These are phyloP conservation scores for Ochropleura plecta DNA, from an alignment of 2,888 invertebrate species.

Conservation along the genomic window DNA sequence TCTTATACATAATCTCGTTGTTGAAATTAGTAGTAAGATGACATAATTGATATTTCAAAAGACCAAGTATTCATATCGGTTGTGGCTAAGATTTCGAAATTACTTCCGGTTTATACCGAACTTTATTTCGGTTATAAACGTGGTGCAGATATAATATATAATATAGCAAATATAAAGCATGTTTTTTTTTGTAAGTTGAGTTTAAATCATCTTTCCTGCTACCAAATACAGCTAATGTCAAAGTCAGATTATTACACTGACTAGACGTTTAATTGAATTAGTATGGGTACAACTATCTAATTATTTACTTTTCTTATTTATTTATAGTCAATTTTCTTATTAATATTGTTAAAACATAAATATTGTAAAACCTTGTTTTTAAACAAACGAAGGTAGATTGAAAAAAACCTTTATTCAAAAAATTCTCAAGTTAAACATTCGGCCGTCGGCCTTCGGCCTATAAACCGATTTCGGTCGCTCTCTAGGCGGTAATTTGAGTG, in stretches of 20 bases:
- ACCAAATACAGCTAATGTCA: not conserved
- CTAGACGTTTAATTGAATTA: not conserved
- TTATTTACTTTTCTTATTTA: not conserved
- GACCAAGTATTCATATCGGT: not conserved
- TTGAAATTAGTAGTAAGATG: not conserved
- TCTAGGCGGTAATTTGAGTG: constrained; percentile 80
- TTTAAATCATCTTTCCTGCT: not conserved
- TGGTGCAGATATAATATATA: not conserved
- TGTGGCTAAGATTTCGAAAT: not conserved
- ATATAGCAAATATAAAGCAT: not conserved
- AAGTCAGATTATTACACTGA: not conserved
- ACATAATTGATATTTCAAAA: not conserved
- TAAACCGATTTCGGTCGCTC: constrained; percentile 45
- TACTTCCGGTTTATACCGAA: not conserved
- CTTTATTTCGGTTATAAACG: not conserved
- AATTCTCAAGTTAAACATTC: constrained; percentile 30
- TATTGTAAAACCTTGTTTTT: not conserved
- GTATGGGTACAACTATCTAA: too few species aligned
- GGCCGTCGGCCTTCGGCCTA: constrained; percentile 40
- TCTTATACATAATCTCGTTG: not conserved
- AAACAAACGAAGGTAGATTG: not conserved
- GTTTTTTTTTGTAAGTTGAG: not conserved
- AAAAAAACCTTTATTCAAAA: not conserved
- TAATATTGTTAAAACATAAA: too few species aligned
- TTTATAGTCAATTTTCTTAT: too few species aligned